Base-by-base conservation (phyloP, 2,113 vertebrate species). In the Abramis brama region DNA sequence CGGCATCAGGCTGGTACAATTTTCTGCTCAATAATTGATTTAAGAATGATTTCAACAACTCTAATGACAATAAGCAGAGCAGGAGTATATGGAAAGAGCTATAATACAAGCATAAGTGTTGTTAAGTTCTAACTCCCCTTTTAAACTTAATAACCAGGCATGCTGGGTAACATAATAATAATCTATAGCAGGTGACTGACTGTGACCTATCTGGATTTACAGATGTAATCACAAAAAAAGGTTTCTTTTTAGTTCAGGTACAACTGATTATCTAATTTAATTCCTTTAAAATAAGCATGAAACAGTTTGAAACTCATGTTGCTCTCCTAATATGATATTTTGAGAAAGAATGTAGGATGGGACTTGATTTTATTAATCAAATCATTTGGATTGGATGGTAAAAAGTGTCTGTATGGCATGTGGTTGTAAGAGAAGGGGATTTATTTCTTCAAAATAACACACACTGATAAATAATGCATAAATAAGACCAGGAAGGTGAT, bases 131-230 rank as follows among this genome's bases (percentile, higher is more conserved):
- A 57, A 21, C 55, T 57, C 19, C 11, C 55, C 11, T 73, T 73
- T 73, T 73, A 45, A 73, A 47, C 71, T 71, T 74, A 74, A 47
- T 74, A 74, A 47, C 39, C 43, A 74, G 60, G n/a, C 60, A 33
- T 33, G 64, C 64, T 47, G 71, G 6, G 71, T 47, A 47, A 25
- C 43, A 15, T 12, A 74, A 74, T 74, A 25, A 74, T 25, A n/a
- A 74, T n/a, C 23, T 45, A 39, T 45, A 74, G 43, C 71, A 25
- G 71, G 36, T 45, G 36, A 73, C 70, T n/a, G 39, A 45, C 21
- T 70, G 17, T 21, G 33, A 52, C 50, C 4, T 52, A 5, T 52
- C 50, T 5, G 4, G 39, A 74, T 74, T 45, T 55, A 55, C 6
- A 6, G 52, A 62, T 62, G 59, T 4, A 62, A 25, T 25, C 1